These are phyloP conservation scores for Morpho deidamia DNA, from an alignment of 2,888 invertebrate genomes.

Conservation along the genomic window DNA sequence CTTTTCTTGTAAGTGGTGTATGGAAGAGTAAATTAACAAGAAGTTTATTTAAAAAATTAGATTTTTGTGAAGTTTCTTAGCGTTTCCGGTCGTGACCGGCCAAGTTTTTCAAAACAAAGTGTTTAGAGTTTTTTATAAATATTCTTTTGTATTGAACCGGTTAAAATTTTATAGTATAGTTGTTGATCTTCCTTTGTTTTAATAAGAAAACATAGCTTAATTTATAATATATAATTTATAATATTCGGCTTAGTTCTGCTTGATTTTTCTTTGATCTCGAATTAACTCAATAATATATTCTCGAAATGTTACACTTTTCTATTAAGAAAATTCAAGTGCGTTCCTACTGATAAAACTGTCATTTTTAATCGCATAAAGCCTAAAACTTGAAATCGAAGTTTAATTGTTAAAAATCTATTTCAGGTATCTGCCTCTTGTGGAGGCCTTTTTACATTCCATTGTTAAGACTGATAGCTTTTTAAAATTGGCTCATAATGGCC, in stretches of 20 bases:
- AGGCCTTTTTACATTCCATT: constrained; percentile 61
- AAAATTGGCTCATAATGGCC: constrained; percentile 82
- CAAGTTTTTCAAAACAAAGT: constrained; percentile 71
- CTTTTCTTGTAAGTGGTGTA: constrained; percentile 7
- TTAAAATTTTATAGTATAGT: too few relatives aligned
- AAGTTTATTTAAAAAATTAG: constrained; percentile 11
- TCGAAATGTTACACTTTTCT: constrained; percentile 3
- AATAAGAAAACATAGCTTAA: background rate
- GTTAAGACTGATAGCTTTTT: constrained; percentile 62
- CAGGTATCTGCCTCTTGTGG: constrained; percentile 37
- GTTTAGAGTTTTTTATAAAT: constrained; percentile 18
- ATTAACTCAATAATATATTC: constrained; percentile 1
- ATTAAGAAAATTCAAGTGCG: background rate
- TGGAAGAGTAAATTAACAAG: constrained; percentile 4
- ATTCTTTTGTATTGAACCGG: background rate
- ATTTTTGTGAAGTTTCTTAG: constrained; percentile 25
- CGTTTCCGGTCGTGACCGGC: constrained; percentile 65
- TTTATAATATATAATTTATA: too few relatives aligned
- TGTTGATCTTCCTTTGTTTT: background rate
- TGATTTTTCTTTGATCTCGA: too few relatives aligned
- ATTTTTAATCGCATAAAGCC: background rate
- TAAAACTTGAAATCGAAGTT: background rate
- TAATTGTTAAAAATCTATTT: constrained; percentile 26
- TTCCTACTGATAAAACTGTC: background rate
- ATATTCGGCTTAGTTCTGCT: too few relatives aligned